Conservation (phyloP, 2,797 vertebrate species). For the Anas acuta region DNA sequence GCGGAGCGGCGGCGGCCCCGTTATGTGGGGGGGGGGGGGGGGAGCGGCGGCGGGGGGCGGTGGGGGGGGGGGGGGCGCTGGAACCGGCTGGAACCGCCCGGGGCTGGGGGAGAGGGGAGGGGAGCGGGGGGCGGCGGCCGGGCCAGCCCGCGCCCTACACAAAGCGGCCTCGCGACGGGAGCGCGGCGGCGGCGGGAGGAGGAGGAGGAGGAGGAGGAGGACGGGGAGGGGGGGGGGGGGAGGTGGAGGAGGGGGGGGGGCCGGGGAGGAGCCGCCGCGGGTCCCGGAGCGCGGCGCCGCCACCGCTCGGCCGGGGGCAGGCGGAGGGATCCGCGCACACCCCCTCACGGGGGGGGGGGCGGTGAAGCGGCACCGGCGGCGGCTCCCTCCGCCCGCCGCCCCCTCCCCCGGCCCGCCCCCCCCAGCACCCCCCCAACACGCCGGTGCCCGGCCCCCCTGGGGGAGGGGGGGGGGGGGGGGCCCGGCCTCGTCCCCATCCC, state of each 20-base stretch:
- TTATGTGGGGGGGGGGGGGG: neutral
- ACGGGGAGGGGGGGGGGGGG: neutral
- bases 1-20: constrained; percentile 16
- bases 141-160: constrained; percentile 34
- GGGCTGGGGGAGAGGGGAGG: constrained; percentile 16
- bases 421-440: neutral
- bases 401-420: too few relatives aligned
- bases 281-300: neutral
- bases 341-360: neutral
- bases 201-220: neutral
- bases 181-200: neutral
- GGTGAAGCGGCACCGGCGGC: neutral
- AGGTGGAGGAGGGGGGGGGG: neutral
- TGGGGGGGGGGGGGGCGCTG: neutral
- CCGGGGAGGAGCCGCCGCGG: neutral
- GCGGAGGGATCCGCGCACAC: neutral
- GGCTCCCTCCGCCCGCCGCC: neutral
- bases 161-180: neutral
- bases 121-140: neutral
- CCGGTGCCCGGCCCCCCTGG: neutral
- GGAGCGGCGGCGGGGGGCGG: neutral
- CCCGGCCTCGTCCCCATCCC: neutral
- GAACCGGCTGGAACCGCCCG: constrained; percentile 58
- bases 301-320: neutral
- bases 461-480: neutral